Evolutionary conservation across 2,113 vertebrate genomes (phyloP).

Genomic region (Bubalus kerabau): DNA sequence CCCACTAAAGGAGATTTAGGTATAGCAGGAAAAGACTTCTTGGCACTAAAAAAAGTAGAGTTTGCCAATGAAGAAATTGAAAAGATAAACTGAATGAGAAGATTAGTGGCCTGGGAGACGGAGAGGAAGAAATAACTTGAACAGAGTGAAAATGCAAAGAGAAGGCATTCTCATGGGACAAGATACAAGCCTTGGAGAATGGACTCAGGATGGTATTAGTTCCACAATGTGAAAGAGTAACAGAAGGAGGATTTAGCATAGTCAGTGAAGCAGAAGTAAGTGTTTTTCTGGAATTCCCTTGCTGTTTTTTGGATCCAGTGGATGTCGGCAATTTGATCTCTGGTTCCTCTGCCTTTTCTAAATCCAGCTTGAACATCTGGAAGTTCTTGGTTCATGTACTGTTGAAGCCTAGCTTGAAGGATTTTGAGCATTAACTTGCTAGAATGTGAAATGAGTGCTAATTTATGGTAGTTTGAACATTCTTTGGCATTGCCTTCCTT

Average conservation of each 20-base stretch:
- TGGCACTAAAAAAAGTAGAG: background rate
- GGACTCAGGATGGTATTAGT: fast-evolving
- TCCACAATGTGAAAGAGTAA: background rate
- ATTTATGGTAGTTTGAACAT: background rate
- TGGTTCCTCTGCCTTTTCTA: background rate
- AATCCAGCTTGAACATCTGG: background rate
- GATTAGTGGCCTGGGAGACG: background rate
- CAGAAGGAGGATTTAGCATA: background rate
- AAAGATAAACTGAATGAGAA: background rate
- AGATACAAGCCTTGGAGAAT: background rate
- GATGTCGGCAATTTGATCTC: background rate
- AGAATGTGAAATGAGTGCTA: background rate
- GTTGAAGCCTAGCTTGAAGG: background rate
- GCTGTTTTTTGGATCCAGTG: background rate
- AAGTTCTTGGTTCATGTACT: background rate
- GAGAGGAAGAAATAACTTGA: background rate
- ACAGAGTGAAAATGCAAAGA: background rate
- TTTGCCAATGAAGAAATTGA: background rate
- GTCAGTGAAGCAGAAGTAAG: background rate
- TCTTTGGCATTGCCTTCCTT: background rate
- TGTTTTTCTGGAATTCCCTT: background rate
- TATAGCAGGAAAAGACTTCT: background rate
- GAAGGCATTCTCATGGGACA: background rate
- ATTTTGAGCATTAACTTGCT: background rate
- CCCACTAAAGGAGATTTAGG: background rate